Evolutionary conservation across 2,888 invertebrate species (phyloP), one percentile per base, ranked within the genome.

Genomic region (Odontomyia ornata): DNA sequence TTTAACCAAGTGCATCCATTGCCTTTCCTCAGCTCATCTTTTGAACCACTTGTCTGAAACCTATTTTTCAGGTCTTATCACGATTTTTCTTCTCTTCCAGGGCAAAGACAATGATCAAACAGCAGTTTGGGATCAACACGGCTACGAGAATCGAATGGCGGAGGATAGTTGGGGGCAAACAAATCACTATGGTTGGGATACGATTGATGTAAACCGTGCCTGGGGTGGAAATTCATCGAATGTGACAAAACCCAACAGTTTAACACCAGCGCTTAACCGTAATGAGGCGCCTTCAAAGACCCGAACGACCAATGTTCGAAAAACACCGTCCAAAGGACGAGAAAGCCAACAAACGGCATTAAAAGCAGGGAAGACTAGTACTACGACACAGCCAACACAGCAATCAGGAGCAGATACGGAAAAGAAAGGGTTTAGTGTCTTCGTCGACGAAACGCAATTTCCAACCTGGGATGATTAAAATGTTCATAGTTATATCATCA

Each of bases 401-500:
- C 77, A 21, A 78, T 78, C 81, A 43, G 73, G 5, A 36, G 80
- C 73, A 79, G 81, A 78, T 78, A 80, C 25, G 77, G 81, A 46
- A 78, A 82, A 75, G 80, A 81, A 79, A 75, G 85, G 85, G 80
- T 86, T 87, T 79, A 85, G 85, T 80, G 87, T 91, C 80, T 91
- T 91, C 83, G 87, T 91, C 77, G 87, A 88, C 77, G 89, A 90
- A 83, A 88, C 89, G 69, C 88, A 88, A 82, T 91, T 91, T 83
- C 91, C 91, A 25, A 85, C 88, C 80, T 91, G 91, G 91, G 91
- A 91, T 81, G 91, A 91, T 85, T 91, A 89, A 89, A 30, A 13
- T 9, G 27, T 71, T n/a, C 47, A 71, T n/a, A 71, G 23, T 52
- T 71, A 47, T 27, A 71, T 71, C 46, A 47, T 71, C 47, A 21